Evolutionary conservation across 2,797 vertebrate species (phyloP).

Genomic region (Mareca penelope): DNA sequence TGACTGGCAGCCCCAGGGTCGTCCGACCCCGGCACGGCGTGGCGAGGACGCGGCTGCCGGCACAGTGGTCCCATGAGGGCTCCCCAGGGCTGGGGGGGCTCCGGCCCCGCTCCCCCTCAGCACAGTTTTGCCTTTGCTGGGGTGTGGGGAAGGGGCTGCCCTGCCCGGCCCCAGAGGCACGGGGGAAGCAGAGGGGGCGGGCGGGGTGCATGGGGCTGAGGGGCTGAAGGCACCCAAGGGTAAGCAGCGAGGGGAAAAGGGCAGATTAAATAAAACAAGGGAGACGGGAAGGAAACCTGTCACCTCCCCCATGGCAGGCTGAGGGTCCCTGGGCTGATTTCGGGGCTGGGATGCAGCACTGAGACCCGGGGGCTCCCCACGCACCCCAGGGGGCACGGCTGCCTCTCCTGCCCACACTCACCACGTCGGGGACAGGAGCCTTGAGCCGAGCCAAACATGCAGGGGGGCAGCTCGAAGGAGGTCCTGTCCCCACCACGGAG

Average conservation of each 20-base stretch:
- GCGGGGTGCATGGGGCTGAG: not conserved
- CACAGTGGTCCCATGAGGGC: constrained; percentile 21
- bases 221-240: not conserved
- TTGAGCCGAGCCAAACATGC: not conserved
- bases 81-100: not conserved
- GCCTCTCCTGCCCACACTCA: not conserved
- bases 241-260: not conserved
- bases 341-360: not conserved
- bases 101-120: not conserved
- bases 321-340: not conserved
- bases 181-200: not conserved
- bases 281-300: not conserved
- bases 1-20: not conserved
- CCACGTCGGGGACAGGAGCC: not conserved
- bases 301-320: fast-evolving
- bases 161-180: not conserved
- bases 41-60: fast-evolving
- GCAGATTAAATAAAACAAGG: not conserved
- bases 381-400: not conserved
- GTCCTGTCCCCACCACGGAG: not conserved
- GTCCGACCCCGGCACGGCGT: fast-evolving
- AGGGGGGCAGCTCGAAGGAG: not conserved
- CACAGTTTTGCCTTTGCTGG: fast-evolving
- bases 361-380: not conserved
- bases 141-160: not conserved